These are phyloP conservation scores for Sebastes variabilis DNA, from an alignment of 2,797 vertebrate genomes.

Conservation along the genomic window DNA sequence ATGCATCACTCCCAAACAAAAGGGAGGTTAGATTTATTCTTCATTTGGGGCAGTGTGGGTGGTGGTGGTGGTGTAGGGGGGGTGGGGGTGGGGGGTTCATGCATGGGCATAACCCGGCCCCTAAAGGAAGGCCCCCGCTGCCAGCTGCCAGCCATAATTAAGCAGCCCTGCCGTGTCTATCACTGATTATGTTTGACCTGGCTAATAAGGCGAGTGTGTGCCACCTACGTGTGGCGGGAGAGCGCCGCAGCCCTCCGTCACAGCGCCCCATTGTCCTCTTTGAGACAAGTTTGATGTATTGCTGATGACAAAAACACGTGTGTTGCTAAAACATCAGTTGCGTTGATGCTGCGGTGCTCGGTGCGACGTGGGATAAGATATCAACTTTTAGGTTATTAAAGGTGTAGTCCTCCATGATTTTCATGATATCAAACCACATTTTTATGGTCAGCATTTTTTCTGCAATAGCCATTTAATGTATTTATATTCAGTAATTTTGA, in stretches of 20 bases:
- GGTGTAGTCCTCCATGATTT: neutral
- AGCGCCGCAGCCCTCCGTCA: slow-evolving; percentile 31
- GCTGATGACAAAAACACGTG: slow-evolving; percentile 32
- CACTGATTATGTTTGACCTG: slow-evolving; percentile 86
- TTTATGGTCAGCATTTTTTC: neutral
- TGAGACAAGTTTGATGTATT: slow-evolving; percentile 59
- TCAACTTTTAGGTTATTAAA: neutral
- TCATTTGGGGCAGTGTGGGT: slow-evolving; percentile 67
- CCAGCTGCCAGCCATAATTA: slow-evolving; percentile 86
- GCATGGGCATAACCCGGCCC: slow-evolving; percentile 81
- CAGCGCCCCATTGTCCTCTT: slow-evolving; percentile 35
- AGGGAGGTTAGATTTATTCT: slow-evolving; percentile 79
- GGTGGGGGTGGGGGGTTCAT: slow-evolving; percentile 43
- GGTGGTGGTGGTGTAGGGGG: neutral
- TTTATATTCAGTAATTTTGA: neutral
- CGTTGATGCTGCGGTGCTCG: neutral
- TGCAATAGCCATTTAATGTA: neutral
- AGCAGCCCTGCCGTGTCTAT: slow-evolving; percentile 81
- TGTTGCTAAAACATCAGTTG: slow-evolving; percentile 49
- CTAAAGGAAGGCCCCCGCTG: slow-evolving; percentile 81
- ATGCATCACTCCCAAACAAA: slow-evolving; percentile 75
- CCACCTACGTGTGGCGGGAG: slow-evolving; percentile 72
- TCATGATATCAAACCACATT: neutral
- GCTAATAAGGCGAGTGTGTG: slow-evolving; percentile 82
- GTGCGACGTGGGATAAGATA: neutral